A percentile compares a stretch with the other conserved stretches of the same genome.
phyloP scores from a whole-genome alignment of 2,113 vertebrate genomes.

The Edolisoma coerulescens region DNA sequence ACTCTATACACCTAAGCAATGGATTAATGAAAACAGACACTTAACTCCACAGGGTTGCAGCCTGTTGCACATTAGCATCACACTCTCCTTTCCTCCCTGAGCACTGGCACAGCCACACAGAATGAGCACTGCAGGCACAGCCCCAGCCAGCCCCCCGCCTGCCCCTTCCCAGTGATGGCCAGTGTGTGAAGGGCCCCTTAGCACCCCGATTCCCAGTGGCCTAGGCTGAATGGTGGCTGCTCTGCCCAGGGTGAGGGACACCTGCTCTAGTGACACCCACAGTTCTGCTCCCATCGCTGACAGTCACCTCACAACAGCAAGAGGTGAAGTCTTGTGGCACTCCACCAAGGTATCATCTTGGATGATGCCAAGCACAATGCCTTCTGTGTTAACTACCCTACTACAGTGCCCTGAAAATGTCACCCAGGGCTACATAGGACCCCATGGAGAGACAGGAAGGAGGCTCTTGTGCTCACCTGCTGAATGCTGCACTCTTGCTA shows the following conservation, averaged over 20 bases:
- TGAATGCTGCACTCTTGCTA: constrained; percentile 15
- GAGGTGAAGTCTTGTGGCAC: background rate
- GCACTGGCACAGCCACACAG: background rate
- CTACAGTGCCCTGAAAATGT: background rate
- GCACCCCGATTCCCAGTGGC: background rate
- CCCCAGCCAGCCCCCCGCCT: background rate
- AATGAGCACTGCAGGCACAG: background rate
- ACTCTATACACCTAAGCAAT: constrained; percentile 90
- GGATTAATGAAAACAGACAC: constrained; percentile 82
- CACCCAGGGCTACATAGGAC: background rate
- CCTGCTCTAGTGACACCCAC: background rate
- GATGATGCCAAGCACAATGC: background rate
- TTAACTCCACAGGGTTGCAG: constrained; percentile 68
- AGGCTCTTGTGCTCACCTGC: constrained; percentile 36
- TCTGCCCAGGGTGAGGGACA: background rate
- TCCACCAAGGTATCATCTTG: accelerated
- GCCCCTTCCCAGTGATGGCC: background rate
- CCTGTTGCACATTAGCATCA: constrained; percentile 23
- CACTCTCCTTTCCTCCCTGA: constrained; percentile 26
- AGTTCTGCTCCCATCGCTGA: background rate
- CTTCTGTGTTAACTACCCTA: background rate
- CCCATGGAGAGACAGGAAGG: background rate
- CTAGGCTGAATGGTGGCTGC: background rate
- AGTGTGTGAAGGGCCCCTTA: background rate
- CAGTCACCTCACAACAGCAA: background rate